Evolutionary conservation across 2,888 invertebrate genomes (phyloP), one percentile per base, ranked within the genome.

Genomic region (Iselma pallidipennis): DNA sequence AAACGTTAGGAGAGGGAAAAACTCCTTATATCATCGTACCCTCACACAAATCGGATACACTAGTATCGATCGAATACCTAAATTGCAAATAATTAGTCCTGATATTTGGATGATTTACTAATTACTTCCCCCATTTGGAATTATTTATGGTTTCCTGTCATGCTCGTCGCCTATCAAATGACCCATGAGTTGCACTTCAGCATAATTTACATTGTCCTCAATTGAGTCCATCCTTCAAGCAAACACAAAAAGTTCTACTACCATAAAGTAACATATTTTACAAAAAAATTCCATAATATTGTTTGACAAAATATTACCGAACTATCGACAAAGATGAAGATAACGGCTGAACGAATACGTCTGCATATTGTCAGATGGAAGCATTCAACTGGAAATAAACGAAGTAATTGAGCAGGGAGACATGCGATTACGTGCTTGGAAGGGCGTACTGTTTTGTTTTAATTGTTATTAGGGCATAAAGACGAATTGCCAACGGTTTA

Each of bases 31-130:
- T n/a, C n/a, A n/a, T n/a, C n/a, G n/a, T n/a, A n/a, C n/a, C n/a
- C n/a, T n/a, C n/a, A n/a, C n/a, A n/a, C n/a, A n/a, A n/a, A n/a
- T n/a, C n/a, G n/a, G n/a, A n/a, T n/a, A n/a, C n/a, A n/a, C n/a
- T n/a, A n/a, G n/a, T 9, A 37, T 37, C 9, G 16, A 16, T 10
- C 37, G 12, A 66, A 76, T 73, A 73, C 68, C 61, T 70, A 69
- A 71, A 72, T 71, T 68, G 65, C 59, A 63, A 64, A 63, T 69
- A 72, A 71, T 73, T 72, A 71, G 64, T 55, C 67, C 67, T 64
- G 71, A 74, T 72, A 73, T 71, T 71, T 69, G 72, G 68, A 75
- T 77, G 76, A 77, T 77, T 77, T 76, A 75, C 74, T 77, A 77
- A 78, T 78, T 76, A 75, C 72, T 74, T 78, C 76, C 76, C 66